These are phyloP conservation scores for Cyphomyrmex costatus DNA, from an alignment of 1,140 invertebrate genomes.

Conservation along the genomic window DNA sequence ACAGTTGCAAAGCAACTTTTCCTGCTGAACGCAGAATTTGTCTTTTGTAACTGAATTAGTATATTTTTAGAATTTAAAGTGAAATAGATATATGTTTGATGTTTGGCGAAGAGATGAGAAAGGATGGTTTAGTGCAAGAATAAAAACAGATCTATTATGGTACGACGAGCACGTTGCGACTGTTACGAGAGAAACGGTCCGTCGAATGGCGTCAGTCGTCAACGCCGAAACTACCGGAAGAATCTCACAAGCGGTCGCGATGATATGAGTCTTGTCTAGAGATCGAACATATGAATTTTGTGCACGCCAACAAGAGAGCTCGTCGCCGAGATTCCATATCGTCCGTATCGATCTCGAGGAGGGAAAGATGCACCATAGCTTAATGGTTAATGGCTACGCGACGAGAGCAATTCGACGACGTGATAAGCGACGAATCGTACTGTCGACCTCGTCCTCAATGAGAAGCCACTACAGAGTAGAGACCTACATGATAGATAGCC, in stretches of 20 bases:
- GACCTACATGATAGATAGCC: neutral
- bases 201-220: neutral
- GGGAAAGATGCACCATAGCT: neutral
- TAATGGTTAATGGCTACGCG: neutral
- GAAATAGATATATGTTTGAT: too few relatives aligned
- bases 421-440: neutral
- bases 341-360: neutral
- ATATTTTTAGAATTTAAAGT: too few relatives aligned
- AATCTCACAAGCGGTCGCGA: neutral
- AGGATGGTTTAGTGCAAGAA: too few relatives aligned
- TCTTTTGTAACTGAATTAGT: too few relatives aligned
- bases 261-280: neutral
- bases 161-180: neutral
- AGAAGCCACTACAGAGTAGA: neutral
- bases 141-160: neutral
- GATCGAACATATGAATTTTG: neutral
- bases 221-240: neutral
- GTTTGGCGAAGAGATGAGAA: too few relatives aligned
- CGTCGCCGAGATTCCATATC: neutral
- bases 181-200: neutral
- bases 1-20: too few relatives aligned
- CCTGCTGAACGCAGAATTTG: too few relatives aligned
- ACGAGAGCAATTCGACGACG: slow-evolving; percentile 11
- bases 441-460: slow-evolving; percentile 18
- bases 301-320: neutral